These are phyloP conservation scores for Ammodytes dubius DNA, from an alignment of 2,113 vertebrate genomes.

Conservation along the genomic window DNA sequence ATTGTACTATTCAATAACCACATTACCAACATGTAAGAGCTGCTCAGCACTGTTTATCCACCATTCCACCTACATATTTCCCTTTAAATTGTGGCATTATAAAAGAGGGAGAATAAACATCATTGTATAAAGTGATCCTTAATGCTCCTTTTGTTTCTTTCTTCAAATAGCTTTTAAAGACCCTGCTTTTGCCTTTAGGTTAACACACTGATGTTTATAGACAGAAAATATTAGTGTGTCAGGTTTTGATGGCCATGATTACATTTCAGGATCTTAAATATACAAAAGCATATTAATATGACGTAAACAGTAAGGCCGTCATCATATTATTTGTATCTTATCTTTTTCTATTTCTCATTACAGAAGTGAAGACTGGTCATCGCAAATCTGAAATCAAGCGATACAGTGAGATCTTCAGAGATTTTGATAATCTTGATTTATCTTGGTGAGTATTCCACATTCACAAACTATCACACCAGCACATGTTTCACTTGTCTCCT, in stretches of 20 bases:
- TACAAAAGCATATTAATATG: background rate
- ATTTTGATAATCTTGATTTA: slow-evolving; percentile 92
- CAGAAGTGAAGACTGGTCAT: slow-evolving; percentile 71
- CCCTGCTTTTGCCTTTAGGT: slow-evolving; percentile 1
- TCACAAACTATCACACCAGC: background rate
- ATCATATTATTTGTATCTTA: background rate
- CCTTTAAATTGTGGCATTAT: background rate
- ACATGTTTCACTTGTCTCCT: background rate
- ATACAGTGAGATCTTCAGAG: slow-evolving; percentile 94
- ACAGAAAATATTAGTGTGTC: background rate
- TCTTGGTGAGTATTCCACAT: slow-evolving; percentile 85
- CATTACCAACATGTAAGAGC: background rate
- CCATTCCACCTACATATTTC: background rate
- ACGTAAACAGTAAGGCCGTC: background rate
- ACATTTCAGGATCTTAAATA: background rate
- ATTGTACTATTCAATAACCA: background rate
- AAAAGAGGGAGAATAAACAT: background rate
- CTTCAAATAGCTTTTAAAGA: background rate
- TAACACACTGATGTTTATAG: background rate
- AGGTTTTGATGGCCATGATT: background rate
- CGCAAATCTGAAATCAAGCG: slow-evolving; percentile 84
- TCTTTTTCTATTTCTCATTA: slow-evolving; percentile 44
- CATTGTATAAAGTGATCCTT: background rate
- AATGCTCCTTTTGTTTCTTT: background rate
- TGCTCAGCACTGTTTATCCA: background rate